These are phyloP conservation scores for Hydrolagus colliei DNA, from an alignment of 2,797 vertebrate genomes.

Conservation along the genomic window DNA sequence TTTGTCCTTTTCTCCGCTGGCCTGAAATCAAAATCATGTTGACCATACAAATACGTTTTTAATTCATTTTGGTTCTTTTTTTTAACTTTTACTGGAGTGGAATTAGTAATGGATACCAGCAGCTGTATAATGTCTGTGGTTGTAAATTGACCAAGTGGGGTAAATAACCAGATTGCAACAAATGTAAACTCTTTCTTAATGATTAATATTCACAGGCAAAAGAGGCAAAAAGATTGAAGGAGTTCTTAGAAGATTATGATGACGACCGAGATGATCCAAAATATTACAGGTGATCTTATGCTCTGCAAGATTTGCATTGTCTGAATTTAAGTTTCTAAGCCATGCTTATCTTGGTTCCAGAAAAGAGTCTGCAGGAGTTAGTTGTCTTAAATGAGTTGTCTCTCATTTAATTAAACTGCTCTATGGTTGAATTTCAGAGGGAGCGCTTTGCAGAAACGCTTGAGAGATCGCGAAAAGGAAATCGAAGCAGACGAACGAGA, in stretches of 20 bases:
- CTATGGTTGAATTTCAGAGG: slow-evolving; percentile 61
- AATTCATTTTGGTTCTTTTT: too few relatives aligned
- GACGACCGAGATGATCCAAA: slow-evolving; percentile 96
- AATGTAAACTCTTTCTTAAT: background rate
- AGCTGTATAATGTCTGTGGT: too few relatives aligned
- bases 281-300: slow-evolving; percentile 76
- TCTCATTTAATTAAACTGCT: slow-evolving; percentile 37
- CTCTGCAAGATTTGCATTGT: background rate
- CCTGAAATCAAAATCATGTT: too few relatives aligned
- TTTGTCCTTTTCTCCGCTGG: too few relatives aligned
- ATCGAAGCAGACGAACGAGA: slow-evolving; percentile 95
- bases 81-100: too few relatives aligned
- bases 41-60: too few relatives aligned
- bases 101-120: too few relatives aligned
- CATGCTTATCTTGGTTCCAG: background rate
- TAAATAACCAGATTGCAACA: too few relatives aligned
- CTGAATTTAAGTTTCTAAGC: background rate
- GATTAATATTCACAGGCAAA: slow-evolving; percentile 66
- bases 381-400: background rate
- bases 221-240: slow-evolving; percentile 93
- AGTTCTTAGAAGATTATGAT: slow-evolving; percentile 97
- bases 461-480: slow-evolving; percentile 94
- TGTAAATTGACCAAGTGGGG: too few relatives aligned
- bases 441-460: slow-evolving; percentile 94
- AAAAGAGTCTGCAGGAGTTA: background rate